Conservation (phyloP, 2,113 vertebrate species). For the Sturnira hondurensis region DNA sequence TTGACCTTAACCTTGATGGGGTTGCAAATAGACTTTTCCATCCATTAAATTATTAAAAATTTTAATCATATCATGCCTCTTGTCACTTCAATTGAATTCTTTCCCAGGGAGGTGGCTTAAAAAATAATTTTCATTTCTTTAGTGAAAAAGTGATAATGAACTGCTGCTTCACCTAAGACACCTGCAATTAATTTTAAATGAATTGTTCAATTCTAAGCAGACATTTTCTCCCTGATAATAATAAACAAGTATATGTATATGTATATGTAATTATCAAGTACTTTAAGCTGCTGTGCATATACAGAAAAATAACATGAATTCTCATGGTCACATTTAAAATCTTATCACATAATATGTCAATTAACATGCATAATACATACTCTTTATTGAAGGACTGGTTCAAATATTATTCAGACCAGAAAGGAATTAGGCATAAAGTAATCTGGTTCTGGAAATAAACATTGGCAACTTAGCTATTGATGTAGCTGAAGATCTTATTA, state of each 20-base stretch:
- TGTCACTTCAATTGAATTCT: background rate
- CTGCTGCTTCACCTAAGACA: background rate
- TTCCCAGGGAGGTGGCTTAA: background rate
- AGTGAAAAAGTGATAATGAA: slow-evolving; percentile 14
- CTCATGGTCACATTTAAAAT: slow-evolving; percentile 8
- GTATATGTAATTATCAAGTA: background rate
- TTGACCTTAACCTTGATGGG: background rate
- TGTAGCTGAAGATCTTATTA: background rate
- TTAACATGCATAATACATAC: background rate
- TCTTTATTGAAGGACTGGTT: background rate
- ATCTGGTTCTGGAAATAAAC: background rate
- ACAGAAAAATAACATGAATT: slow-evolving; percentile 26
- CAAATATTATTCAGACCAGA: background rate
- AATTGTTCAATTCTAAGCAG: slow-evolving; percentile 41
- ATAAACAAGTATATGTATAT: slow-evolving; percentile 14
- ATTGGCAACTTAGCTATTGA: background rate
- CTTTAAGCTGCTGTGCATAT: slow-evolving; percentile 10
- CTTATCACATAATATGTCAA: background rate
- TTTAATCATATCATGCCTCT: background rate
- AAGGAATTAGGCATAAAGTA: background rate
- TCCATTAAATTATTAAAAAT: slow-evolving; percentile 16
- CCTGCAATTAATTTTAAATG: background rate
- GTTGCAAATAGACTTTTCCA: background rate
- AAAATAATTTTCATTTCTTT: slow-evolving; percentile 34
- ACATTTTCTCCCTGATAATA: background rate